Percentiles rank a stretch among this genome's conserved stretches.
These are phyloP conservation scores for Heliconius melpomene DNA, from an alignment of 1,140 invertebrate species.

Conservation along the genomic window DNA sequence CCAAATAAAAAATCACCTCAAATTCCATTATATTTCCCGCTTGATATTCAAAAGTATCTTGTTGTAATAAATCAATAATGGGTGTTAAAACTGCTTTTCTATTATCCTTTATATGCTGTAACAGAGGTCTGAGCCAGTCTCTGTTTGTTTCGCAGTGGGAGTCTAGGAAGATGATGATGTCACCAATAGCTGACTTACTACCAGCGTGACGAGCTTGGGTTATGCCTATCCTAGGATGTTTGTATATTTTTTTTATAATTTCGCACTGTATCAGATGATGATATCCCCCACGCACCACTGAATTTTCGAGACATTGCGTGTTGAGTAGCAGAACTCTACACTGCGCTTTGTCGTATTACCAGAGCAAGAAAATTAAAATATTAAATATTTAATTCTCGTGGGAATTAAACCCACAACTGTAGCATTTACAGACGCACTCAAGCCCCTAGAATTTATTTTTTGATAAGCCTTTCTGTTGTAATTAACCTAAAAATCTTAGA, in stretches of 20 bases:
- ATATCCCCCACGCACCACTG: no score
- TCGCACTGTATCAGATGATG: no score
- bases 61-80: conserved; percentile 84
- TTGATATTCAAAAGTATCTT: conserved; percentile 92
- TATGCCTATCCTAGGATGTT: conserved; percentile 56
- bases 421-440: no score
- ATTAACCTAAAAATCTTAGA: not conserved
- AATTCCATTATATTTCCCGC: conserved; percentile 72
- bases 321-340: no score
- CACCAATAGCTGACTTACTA: conserved; percentile 84
- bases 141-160: conserved; percentile 94
- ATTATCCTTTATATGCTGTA: conserved; percentile 92
- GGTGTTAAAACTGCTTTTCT: conserved; percentile 91
- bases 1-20: conserved; percentile 82
- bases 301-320: no score
- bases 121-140: conserved; percentile 93
- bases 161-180: conserved; percentile 96
- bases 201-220: conserved; percentile 84
- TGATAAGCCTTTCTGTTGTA: not conserved
- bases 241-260: not conserved
- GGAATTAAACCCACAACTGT: no score
- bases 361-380: no score
- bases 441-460: no score
- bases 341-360: no score
- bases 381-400: no score